phyloP scores from a whole-genome alignment of 1,140 invertebrate genomes.

The Heterodera carotae region DNA sequence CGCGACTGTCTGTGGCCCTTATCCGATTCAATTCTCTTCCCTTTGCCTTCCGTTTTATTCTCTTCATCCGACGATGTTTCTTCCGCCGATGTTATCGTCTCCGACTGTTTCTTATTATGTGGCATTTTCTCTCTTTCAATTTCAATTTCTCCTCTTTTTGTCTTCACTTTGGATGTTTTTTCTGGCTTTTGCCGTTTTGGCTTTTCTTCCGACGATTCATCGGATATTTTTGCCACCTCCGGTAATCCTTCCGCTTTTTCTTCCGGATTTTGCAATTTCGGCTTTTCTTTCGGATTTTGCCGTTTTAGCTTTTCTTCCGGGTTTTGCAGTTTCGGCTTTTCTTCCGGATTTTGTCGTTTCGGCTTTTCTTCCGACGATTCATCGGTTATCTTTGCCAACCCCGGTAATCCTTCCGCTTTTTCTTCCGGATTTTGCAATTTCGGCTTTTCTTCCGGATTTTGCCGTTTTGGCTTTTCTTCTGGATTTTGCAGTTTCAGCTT shows the following conservation, averaged over 20 bases:
- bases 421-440: not conserved
- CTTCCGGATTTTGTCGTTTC: slow-evolving; percentile 5
- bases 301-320: not conserved
- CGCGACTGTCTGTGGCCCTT: not conserved
- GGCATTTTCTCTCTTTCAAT: not conserved
- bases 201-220: not conserved
- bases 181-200: slow-evolving; percentile 6
- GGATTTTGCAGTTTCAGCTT: too few relatives aligned
- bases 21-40: not conserved
- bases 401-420: not conserved
- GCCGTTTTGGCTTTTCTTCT: not conserved
- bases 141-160: not conserved
- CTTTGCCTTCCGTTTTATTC: not conserved
- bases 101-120: slow-evolving; percentile 4
- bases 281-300: not conserved
- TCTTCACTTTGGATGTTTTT: slow-evolving; percentile 1
- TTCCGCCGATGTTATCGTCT: not conserved
- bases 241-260: not conserved
- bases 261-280: not conserved
- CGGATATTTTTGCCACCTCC: not conserved
- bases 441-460: not conserved
- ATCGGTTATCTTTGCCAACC: not conserved
- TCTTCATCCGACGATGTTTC: not conserved
- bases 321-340: too few relatives aligned
- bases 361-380: not conserved